These are phyloP conservation scores for Solenopsis invicta DNA, from an alignment of 1,140 invertebrate species.

Conservation along the genomic window DNA sequence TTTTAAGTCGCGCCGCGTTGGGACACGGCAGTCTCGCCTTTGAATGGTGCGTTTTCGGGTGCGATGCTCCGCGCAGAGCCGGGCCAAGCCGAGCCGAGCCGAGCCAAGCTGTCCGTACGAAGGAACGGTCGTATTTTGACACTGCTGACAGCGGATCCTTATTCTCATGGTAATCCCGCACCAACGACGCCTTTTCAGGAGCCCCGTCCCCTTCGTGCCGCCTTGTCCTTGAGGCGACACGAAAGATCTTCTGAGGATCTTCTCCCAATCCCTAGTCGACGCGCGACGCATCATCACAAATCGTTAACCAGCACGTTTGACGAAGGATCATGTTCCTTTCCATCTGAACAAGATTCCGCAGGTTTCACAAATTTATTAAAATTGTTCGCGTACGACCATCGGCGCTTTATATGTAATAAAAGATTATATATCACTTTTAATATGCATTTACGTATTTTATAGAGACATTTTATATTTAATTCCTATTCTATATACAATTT, in stretches of 20 bases:
- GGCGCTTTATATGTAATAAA: not conserved
- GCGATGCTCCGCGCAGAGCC: not conserved
- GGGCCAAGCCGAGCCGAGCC: not conserved
- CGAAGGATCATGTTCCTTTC: not conserved
- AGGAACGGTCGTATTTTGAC: conserved; percentile 73
- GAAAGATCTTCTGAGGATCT: conserved; percentile 27
- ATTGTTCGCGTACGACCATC: not conserved
- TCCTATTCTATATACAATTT: not conserved
- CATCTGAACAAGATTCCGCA: not conserved
- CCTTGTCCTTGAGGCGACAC: conserved; percentile 48
- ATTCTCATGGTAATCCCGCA: conserved; percentile 72
- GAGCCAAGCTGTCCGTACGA: conserved; percentile 33
- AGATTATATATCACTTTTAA: not conserved
- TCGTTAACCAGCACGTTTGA: not conserved
- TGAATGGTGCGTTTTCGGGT: conserved; percentile 43
- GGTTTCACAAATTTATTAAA: not conserved
- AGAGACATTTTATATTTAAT: not conserved
- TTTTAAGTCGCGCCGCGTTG: conserved; percentile 37
- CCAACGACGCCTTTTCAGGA: conserved; percentile 42
- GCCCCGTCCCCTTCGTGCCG: not conserved
- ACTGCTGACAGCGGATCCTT: conserved; percentile 68
- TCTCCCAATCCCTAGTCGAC: not conserved
- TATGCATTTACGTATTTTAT: not conserved
- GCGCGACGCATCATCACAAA: not conserved
- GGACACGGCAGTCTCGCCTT: conserved; percentile 22